Conservation (phyloP, 2,888 invertebrate genomes). For the Lithophane ornitopus region DNA sequence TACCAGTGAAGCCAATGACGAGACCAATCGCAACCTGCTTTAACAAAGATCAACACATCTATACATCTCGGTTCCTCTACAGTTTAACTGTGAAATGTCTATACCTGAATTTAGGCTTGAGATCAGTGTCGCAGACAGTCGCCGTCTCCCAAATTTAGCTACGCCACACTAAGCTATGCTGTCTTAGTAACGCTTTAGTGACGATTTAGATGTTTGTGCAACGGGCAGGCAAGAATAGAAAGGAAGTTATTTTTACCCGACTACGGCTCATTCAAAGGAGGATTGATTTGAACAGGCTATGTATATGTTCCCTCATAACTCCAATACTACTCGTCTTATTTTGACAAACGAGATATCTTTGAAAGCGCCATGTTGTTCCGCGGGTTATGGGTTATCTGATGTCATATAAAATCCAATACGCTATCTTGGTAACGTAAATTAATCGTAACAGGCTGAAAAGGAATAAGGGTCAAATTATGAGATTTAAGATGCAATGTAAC, state of each 20-base stretch:
- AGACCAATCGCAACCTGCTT: neutral
- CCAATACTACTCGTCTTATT: no score
- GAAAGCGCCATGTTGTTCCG: no score
- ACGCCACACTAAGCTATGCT: conserved; percentile 27
- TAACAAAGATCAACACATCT: neutral
- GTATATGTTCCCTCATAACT: no score
- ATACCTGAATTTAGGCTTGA: conserved; percentile 25
- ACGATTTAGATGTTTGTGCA: conserved; percentile 8
- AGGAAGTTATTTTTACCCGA: no score
- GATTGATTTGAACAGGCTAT: no score
- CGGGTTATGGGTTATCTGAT: no score
- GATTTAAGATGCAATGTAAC: neutral
- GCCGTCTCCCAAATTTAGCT: conserved; percentile 36
- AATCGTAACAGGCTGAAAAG: neutral
- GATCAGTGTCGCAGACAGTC: conserved; percentile 41
- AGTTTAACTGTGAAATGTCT: conserved; percentile 18
- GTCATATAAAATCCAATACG: no score
- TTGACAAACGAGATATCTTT: no score
- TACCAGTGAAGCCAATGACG: neutral
- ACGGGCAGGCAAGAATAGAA: no score
- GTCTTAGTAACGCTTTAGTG: conserved; percentile 22
- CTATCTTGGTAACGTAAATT: no score
- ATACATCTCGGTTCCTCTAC: neutral
- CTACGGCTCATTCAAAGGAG: no score
- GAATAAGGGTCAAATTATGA: neutral